Evolutionary conservation across 2,797 vertebrate genomes (phyloP).

Genomic region (Parotocinclus haroldoi): DNA sequence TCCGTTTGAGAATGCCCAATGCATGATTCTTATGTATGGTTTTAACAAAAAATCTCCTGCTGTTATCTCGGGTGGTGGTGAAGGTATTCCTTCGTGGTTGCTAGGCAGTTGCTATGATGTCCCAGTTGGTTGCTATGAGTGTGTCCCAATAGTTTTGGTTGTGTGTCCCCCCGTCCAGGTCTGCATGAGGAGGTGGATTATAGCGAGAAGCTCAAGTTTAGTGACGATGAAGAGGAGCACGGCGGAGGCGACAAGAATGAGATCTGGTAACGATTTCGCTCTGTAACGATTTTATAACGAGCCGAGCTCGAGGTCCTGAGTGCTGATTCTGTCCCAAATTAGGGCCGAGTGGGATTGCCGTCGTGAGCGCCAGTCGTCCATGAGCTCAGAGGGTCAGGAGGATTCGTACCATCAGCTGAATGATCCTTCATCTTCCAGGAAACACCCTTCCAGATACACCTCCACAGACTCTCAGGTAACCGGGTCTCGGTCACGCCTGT

Average conservation of each 20-base stretch:
- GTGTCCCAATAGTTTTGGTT: too few species aligned
- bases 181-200: slow-evolving; percentile 98
- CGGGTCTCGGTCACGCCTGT: not conserved
- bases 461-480: slow-evolving; percentile 77
- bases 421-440: slow-evolving; percentile 74
- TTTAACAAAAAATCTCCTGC: too few species aligned
- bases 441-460: slow-evolving; percentile 76
- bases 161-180: slow-evolving; percentile 69
- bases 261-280: slow-evolving; percentile 73
- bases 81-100: too few species aligned
- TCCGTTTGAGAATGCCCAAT: too few species aligned
- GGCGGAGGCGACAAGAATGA: slow-evolving; percentile 73
- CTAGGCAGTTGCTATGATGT: too few species aligned
- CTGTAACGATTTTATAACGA: too few species aligned
- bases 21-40: too few species aligned
- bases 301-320: too few species aligned
- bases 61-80: too few species aligned
- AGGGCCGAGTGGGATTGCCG: slow-evolving; percentile 83
- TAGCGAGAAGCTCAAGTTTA: slow-evolving; percentile 95
- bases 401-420: slow-evolving; percentile 71
- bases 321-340: not conserved
- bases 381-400: slow-evolving; percentile 82
- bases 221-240: slow-evolving; percentile 91
- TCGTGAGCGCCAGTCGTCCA: slow-evolving; percentile 78
- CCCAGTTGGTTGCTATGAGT: too few species aligned